Percentiles rank a stretch among this genome's conserved stretches.
Conservation (phyloP, 1,140 invertebrate genomes). For the Atta cephalotes region DNA sequence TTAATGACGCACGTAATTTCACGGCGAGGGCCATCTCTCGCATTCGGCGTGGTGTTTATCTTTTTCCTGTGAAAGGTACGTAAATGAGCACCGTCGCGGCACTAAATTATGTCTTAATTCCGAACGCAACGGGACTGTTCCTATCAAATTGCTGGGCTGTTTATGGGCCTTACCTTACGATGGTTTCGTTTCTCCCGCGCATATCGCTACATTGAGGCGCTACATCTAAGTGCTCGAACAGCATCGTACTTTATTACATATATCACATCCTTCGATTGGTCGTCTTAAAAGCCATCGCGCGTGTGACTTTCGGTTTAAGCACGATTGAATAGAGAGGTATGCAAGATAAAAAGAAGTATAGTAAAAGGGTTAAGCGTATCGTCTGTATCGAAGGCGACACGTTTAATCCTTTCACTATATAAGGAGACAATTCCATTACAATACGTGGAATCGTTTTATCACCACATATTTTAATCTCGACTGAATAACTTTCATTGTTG, state of each 20-base stretch:
- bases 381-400: neutral
- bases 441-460: neutral
- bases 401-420: neutral
- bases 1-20: conserved; percentile 82
- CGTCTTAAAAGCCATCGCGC: conserved; percentile 54
- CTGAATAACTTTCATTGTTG: conserved; percentile 31
- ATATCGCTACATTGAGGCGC: conserved; percentile 66
- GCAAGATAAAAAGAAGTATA: conserved; percentile 22
- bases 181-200: conserved; percentile 16
- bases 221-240: conserved; percentile 54
- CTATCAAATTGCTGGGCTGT: conserved; percentile 50
- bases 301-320: conserved; percentile 26
- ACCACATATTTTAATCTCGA: conserved; percentile 13
- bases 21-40: conserved; percentile 63
- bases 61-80: conserved; percentile 70
- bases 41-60: conserved; percentile 67
- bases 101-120: conserved; percentile 75
- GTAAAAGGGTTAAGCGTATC: too few species aligned
- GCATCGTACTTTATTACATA: conserved; percentile 62
- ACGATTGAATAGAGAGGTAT: conserved; percentile 17
- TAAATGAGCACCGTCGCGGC: conserved; percentile 65
- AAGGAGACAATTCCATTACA: conserved; percentile 12
- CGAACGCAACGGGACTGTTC: conserved; percentile 50
- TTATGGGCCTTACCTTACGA: conserved; percentile 51
- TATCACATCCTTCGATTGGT: conserved; percentile 30